phyloP scores from a whole-genome alignment of 30 jellyfish, hydroid and myxozoan species.

The Haliclystus octoradiatus region DNA sequence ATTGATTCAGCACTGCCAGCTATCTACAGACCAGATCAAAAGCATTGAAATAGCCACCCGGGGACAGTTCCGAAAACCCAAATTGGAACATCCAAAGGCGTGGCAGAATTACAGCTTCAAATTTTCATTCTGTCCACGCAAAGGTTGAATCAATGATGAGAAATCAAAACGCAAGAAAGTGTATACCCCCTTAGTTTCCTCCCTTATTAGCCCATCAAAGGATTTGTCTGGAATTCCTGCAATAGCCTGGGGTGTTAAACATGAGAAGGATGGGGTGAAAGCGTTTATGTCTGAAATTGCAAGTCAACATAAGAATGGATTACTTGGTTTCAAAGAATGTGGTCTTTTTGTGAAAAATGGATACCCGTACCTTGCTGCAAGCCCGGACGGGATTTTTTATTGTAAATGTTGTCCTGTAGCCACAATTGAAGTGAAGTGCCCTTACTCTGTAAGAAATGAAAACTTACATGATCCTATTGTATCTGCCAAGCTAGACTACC shows the following conservation, averaged over 20 bases:
- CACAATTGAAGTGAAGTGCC: slow-evolving; percentile 17
- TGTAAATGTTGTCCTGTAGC: slow-evolving; percentile 1
- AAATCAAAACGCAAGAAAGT: slow-evolving; percentile 10
- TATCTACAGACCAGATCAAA: background rate
- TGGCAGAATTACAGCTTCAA: slow-evolving; percentile 30
- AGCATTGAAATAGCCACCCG: background rate
- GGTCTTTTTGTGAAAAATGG: slow-evolving; percentile 1
- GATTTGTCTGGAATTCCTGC: too few relatives aligned
- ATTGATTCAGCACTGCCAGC: background rate
- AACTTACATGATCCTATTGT: background rate
- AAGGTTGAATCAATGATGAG: background rate
- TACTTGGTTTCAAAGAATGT: slow-evolving; percentile 7
- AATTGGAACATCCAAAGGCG: slow-evolving; percentile 15
- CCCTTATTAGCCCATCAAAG: slow-evolving; percentile 3
- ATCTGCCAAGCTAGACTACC: background rate
- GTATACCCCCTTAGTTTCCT: slow-evolving; percentile 10
- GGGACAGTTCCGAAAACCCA: too few relatives aligned
- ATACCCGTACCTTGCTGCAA: slow-evolving; percentile 4
- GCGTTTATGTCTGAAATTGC: slow-evolving; percentile 9
- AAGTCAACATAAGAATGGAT: background rate
- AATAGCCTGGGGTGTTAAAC: slow-evolving; percentile 28
- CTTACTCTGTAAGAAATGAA: slow-evolving; percentile 21
- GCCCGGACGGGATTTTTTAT: slow-evolving; percentile 18
- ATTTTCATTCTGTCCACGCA: slow-evolving; percentile 6
- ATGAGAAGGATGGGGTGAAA: slow-evolving; percentile 24